Base-by-base conservation (phyloP, 2,113 vertebrate species). In the Lepidiolamprologus cunningtoni region DNA sequence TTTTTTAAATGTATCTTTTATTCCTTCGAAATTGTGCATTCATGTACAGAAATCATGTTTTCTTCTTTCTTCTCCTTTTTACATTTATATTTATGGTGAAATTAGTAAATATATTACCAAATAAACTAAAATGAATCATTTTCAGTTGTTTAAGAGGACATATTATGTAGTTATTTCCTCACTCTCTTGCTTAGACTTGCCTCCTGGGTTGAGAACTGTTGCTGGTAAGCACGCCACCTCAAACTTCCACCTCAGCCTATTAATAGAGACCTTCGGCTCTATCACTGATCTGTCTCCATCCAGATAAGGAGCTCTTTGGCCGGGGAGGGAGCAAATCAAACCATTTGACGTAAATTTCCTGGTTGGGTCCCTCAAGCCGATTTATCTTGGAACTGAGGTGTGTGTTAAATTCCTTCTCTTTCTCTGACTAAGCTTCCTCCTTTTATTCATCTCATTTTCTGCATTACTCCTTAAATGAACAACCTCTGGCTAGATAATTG, bases 401-500 rank as follows among this genome's bases (percentile, higher is more conserved):
- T 8, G 4, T 80, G 53, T 80, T 80, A 13, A 80, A 86, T 84
- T 86, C 82, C 47, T 73, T 86, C 58, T 28, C 4, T 16, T 28
- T 79, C 45, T 86, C 71, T 71, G 47, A 73, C 85, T 81, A 37
- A 28, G 79, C 28, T 55, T 87, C 82, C 55, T 83, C 50, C 13
- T 79, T 63, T 84, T 57, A 83, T 23, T 85, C 47, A 88, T 88
- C 81, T 86, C 57, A 86, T 63, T 87, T 86, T 81, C 83, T 58
- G 83, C 80, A 45, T 79, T 66, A 21, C 17, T 50, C 10, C 82
- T 81, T 47, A 71, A 85, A 45, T 76, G 68, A 90, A 85, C 84
- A 85, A n/a, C 81, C 8, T n/a, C 7, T 28, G 50, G 53, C 26
- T 12, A 23, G 80, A 89, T 90, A 86, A 92, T 87, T 85, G 88